These are phyloP conservation scores for Drosophila tristis DNA, from an alignment of 1,140 invertebrate species.

Conservation along the genomic window DNA sequence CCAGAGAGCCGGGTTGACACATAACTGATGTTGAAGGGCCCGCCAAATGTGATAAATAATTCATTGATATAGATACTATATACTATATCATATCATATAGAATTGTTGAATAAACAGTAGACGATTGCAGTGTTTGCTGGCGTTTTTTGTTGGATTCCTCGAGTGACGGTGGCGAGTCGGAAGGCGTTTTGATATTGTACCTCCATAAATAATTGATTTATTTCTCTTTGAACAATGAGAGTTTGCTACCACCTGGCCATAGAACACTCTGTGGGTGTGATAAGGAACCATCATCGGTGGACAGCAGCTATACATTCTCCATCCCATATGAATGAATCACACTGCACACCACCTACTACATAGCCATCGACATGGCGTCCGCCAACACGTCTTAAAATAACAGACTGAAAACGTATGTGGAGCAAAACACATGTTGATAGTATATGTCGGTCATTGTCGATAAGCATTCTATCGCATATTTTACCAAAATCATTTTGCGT, in stretches of 20 bases:
- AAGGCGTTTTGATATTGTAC: slow-evolving; percentile 13
- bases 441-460: slow-evolving; percentile 63
- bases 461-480: slow-evolving; percentile 21
- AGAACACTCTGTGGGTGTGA: slow-evolving; percentile 1
- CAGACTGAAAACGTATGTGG: slow-evolving; percentile 11
- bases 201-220: slow-evolving; percentile 52
- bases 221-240: slow-evolving; percentile 17
- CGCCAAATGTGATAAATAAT: slow-evolving; percentile 54
- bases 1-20: slow-evolving; percentile 22
- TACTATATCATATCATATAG: too few species aligned
- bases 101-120: too few species aligned
- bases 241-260: slow-evolving; percentile 1
- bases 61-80: slow-evolving; percentile 33
- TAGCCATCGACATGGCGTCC: background rate
- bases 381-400: slow-evolving; percentile 24
- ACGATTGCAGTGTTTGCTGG: too few species aligned
- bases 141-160: background rate
- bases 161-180: too few species aligned
- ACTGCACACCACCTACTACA: too few species aligned
- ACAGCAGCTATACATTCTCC: background rate
- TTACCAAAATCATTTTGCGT: slow-evolving; percentile 38
- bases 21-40: slow-evolving; percentile 50
- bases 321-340: slow-evolving; percentile 18
- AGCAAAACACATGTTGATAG: slow-evolving; percentile 69
- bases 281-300: slow-evolving; percentile 23